A percentile compares a stretch with the other conserved stretches of the same genome.
phyloP scores from a whole-genome alignment of 2,888 invertebrate genomes.

The Nipponacmea schrenckii region DNA sequence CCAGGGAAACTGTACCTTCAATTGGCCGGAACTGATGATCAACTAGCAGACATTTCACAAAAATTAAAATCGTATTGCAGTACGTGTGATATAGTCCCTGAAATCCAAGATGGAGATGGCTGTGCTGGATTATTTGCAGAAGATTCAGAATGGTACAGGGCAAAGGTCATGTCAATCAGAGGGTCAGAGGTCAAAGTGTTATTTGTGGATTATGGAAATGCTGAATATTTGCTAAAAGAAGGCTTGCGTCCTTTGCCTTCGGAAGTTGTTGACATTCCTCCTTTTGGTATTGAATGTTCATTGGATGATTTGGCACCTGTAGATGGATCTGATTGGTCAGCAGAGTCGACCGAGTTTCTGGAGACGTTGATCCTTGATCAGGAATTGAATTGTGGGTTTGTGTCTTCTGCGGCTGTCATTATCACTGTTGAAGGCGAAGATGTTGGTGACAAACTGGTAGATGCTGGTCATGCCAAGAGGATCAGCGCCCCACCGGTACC shows the following conservation, averaged over 20 bases:
- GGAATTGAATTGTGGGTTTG: constrained; percentile 40
- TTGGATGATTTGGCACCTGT: constrained; percentile 41
- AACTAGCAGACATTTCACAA: constrained; percentile 35
- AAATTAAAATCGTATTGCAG: constrained; percentile 21
- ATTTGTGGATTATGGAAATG: constrained; percentile 62
- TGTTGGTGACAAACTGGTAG: constrained; percentile 25
- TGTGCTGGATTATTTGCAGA: constrained; percentile 33
- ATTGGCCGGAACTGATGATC: constrained; percentile 32
- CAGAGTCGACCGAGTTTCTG: constrained; percentile 41
- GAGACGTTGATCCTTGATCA: constrained; percentile 43
- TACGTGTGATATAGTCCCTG: not conserved
- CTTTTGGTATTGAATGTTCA: constrained; percentile 30
- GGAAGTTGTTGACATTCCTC: constrained; percentile 22
- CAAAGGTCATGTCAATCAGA: constrained; percentile 37
- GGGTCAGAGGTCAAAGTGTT: constrained; percentile 42
- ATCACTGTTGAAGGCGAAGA: constrained; percentile 33
- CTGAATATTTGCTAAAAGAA: constrained; percentile 32
- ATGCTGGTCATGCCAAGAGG: constrained; percentile 11
- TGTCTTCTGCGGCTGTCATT: constrained; percentile 28
- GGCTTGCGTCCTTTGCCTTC: constrained; percentile 30
- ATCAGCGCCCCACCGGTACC: not conserved
- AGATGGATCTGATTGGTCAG: constrained; percentile 42
- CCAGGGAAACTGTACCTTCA: constrained; percentile 52
- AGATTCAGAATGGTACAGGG: constrained; percentile 56
- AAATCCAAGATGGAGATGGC: not conserved